Evolutionary conservation across 1,140 invertebrate species (phyloP).

Genomic region (Leptonema lineaticorne): DNA sequence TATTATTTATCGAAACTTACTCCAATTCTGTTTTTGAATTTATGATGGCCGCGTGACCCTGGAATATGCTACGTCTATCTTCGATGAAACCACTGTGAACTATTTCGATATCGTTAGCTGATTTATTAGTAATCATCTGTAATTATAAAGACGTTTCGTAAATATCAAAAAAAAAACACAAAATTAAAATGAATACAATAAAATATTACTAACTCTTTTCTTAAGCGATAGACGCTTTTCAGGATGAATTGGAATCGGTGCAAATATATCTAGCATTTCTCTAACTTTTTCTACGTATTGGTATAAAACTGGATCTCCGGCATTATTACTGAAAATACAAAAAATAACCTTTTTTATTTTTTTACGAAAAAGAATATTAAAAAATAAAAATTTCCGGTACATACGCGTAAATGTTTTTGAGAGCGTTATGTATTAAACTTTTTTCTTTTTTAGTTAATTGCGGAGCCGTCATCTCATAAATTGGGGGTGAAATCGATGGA

Average conservation of each 20-base stretch:
- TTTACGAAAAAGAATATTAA: no score
- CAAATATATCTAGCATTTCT: conserved; percentile 58
- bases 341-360: conserved; percentile 19
- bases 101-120: no score
- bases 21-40: conserved; percentile 62
- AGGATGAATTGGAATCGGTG: not conserved
- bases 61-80: conserved; percentile 80
- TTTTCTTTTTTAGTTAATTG: conserved; percentile 64
- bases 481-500: conserved; percentile 65
- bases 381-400: no score
- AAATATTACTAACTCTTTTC: no score
- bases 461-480: conserved; percentile 71
- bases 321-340: conserved; percentile 60
- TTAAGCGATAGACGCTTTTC: not conserved
- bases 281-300: conserved; percentile 75
- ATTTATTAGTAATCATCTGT: conserved; percentile 59
- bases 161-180: no score
- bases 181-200: no score
- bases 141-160: no score
- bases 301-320: conserved; percentile 71
- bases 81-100: conserved; percentile 69
- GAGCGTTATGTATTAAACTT: conserved; percentile 54
- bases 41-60: conserved; percentile 74
- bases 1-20: conserved; percentile 52
- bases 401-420: conserved; percentile 73